phyloP scores from a whole-genome alignment of 1,140 invertebrate species.

The Bacillus rossius region DNA sequence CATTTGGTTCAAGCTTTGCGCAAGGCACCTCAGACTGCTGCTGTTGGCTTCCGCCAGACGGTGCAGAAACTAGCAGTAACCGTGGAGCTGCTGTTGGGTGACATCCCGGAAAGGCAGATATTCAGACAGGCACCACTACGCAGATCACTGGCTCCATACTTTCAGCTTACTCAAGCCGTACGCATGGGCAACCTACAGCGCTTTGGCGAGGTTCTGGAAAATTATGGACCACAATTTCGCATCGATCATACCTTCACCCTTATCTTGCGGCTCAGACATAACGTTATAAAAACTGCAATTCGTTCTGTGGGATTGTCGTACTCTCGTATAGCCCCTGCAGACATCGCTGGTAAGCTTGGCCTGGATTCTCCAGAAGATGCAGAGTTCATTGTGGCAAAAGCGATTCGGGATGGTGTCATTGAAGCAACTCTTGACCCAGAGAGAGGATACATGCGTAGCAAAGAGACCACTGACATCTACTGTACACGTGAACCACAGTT shows the following conservation, averaged over 20 bases:
- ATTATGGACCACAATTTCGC: constrained; percentile 81
- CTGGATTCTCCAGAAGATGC: constrained; percentile 95
- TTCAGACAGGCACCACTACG: constrained; percentile 76
- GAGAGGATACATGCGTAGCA: constrained; percentile 94
- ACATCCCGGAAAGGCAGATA: constrained; percentile 83
- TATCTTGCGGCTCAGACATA: constrained; percentile 91
- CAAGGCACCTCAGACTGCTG: constrained; percentile 95
- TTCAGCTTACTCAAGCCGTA: constrained; percentile 96
- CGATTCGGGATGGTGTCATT: constrained; percentile 98
- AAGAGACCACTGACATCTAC: constrained; percentile 96
- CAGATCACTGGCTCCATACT: constrained; percentile 88
- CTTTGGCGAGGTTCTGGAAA: constrained; percentile 91
- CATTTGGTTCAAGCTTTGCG: constrained; percentile 90
- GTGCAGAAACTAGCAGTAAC: constrained; percentile 95
- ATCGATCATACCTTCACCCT: constrained; percentile 92
- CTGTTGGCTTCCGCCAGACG: constrained; percentile 97
- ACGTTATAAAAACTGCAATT: constrained; percentile 99
- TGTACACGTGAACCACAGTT: constrained; percentile 94
- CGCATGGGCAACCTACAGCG: constrained; percentile 88
- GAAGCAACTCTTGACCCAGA: constrained; percentile 95
- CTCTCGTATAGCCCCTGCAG: constrained; percentile 90
- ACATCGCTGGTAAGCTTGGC: constrained; percentile 91
- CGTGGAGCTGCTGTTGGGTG: constrained; percentile 92
- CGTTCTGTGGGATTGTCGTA: constrained; percentile 95
- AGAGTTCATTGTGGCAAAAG: constrained; percentile 98